Percentiles rank a stretch among this genome's conserved stretches.
phyloP scores from a whole-genome alignment of 2,888 invertebrate species.

The Callyntrura sp. region DNA sequence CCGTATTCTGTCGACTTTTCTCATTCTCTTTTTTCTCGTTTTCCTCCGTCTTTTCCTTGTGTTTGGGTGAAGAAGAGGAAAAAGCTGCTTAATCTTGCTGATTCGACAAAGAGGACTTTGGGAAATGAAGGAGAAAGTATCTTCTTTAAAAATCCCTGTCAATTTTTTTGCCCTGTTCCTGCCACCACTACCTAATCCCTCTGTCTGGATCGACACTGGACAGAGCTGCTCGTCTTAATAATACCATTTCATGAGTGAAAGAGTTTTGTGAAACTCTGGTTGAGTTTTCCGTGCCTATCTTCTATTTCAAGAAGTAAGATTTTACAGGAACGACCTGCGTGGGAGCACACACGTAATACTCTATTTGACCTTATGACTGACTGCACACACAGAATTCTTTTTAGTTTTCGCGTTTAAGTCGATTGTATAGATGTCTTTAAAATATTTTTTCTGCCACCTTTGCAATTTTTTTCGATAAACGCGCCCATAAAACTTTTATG shows the following conservation, averaged over 20 bases:
- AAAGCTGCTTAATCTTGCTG: conserved; percentile 63
- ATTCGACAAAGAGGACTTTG: conserved; percentile 67
- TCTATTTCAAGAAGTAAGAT: too few relatives aligned
- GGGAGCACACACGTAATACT: too few relatives aligned
- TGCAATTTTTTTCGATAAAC: conserved; percentile 45
- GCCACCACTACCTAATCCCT: conserved; percentile 18
- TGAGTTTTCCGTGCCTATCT: too few relatives aligned
- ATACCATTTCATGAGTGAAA: neutral
- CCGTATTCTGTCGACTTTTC: conserved; percentile 32
- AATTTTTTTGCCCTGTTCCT: conserved; percentile 54
- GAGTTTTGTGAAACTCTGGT: too few relatives aligned
- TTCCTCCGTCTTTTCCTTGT: neutral
- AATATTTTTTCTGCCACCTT: conserved; percentile 26
- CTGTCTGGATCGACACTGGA: conserved; percentile 22
- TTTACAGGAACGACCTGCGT: too few relatives aligned
- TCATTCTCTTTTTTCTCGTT: too few relatives aligned
- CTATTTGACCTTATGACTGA: too few relatives aligned
- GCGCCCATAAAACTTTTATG: conserved; percentile 40
- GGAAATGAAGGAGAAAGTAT: conserved; percentile 66
- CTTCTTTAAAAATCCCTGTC: conserved; percentile 58
- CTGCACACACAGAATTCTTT: too few relatives aligned
- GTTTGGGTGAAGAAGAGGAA: conserved; percentile 17
- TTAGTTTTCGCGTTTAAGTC: too few relatives aligned
- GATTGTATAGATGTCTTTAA: too few relatives aligned
- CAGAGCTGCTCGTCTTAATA: neutral